Evolutionary conservation across 2,113 vertebrate species (phyloP).

Genomic region (Urocitellus parryii): DNA sequence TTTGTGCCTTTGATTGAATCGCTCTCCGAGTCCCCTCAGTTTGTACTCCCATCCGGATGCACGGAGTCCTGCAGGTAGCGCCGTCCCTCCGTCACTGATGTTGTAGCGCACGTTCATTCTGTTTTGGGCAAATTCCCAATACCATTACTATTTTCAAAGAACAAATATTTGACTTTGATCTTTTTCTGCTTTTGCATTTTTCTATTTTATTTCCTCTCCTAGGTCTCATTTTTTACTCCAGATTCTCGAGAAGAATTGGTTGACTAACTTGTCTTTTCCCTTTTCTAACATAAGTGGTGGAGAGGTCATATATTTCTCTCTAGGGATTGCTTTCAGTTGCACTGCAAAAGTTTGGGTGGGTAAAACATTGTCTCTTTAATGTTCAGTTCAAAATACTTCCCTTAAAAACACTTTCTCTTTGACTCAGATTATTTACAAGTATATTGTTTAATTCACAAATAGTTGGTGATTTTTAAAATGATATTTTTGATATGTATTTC

Average conservation of each 20-base stretch:
- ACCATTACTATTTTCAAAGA: slow-evolving; percentile 35
- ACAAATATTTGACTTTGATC: neutral
- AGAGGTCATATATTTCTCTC: neutral
- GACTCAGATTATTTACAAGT: slow-evolving; percentile 1
- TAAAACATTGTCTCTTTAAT: neutral
- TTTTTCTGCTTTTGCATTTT: neutral
- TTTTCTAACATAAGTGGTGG: neutral
- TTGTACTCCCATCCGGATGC: neutral
- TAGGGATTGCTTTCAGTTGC: neutral
- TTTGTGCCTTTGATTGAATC: neutral
- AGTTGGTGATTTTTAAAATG: neutral
- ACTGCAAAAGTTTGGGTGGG: neutral
- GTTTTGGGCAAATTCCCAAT: neutral
- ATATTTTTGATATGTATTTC: neutral
- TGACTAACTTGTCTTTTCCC: neutral
- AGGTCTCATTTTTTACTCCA: neutral
- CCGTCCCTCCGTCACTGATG: too few relatives aligned
- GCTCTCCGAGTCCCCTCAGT: neutral
- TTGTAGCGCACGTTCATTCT: neutral
- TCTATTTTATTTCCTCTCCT: neutral
- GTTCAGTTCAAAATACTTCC: neutral
- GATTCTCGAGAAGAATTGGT: neutral
- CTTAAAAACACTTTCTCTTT: neutral
- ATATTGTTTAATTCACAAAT: neutral
- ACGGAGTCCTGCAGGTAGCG: too few relatives aligned